Base-by-base conservation (phyloP, 2,888 invertebrate species). In the Eilema caniola region DNA sequence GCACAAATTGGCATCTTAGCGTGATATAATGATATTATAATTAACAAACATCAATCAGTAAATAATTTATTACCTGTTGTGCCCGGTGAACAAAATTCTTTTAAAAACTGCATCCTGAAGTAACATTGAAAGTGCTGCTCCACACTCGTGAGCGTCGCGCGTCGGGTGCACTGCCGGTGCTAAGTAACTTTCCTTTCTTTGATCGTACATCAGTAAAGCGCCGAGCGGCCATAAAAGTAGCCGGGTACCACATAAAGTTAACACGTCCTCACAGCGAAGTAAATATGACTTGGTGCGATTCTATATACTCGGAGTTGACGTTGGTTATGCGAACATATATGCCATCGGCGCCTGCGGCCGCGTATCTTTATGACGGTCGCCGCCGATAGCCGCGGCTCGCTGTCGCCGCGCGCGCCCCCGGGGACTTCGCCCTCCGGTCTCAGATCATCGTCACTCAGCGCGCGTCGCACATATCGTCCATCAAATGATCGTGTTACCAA, bases 281-380 rank as follows among this genome's bases (percentile, higher is more conserved):
- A 82, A 85, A 83, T 82, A 81, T 85, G 83, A 86, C 81, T 87
- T 83, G 83, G 84, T 86, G 81, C 82, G 84, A 84, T 86, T 83
- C 86, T 86, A 88, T 88, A 84, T 81, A 83, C 80, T 83, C 74
- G 81, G 76, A 84, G 79, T 81, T 78, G 83, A 80, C 85, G 81
- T 86, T 86, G 82, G 84, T 83, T 83, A 85, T 85, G 84, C 80
- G 81, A 78, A 70, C 70, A 72, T 68, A 71, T 61, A 37, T 2
- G 78, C 57, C 2, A 20, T 77, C 37, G 62, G 37, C 3, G 62
- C 20, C 47, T 7, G 33, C n/a, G 62, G 33, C 33, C 14, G 7
- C 14, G 81, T 85, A 86, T 89, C 89, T 88, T 88, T 89, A 90
- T 81, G 76, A 11, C 81, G 80, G 83, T 79, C 79, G 81, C 73